These are phyloP conservation scores for Apocheima hispidaria DNA, from an alignment of 2,888 invertebrate genomes.

Conservation along the genomic window DNA sequence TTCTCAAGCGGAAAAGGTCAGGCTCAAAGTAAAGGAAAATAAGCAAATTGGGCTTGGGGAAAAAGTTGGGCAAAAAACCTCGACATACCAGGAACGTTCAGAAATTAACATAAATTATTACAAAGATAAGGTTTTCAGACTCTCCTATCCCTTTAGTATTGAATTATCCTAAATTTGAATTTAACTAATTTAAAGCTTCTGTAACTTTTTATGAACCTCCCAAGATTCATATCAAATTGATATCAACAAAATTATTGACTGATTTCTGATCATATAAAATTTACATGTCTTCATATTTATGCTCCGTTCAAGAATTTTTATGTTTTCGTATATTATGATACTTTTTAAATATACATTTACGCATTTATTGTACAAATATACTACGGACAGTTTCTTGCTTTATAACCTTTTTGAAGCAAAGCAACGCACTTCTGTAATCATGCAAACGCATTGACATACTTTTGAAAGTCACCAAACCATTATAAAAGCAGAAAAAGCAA, in stretches of 20 bases:
- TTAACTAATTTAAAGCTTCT: constrained; percentile 3
- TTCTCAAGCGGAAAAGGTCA: constrained; percentile 52
- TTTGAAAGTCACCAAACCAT: constrained; percentile 23
- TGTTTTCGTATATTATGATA: too few species aligned
- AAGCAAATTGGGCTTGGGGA: constrained; percentile 54
- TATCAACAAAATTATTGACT: neutral
- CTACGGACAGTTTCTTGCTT: too few species aligned
- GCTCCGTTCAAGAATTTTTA: neutral
- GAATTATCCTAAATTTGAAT: constrained; percentile 4
- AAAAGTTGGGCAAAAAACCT: constrained; percentile 27
- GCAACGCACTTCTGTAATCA: neutral
- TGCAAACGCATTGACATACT: constrained; percentile 5
- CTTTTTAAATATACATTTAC: too few species aligned
- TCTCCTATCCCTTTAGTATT: constrained; percentile 23
- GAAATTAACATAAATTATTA: constrained; percentile 38
- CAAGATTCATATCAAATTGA: constrained; percentile 8
- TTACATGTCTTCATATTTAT: neutral
- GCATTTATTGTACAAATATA: too few species aligned
- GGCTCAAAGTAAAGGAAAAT: constrained; percentile 47
- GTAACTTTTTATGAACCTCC: constrained; percentile 1
- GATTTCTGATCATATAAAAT: neutral
- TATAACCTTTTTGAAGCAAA: neutral
- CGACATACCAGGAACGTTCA: constrained; percentile 25
- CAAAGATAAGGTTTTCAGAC: constrained; percentile 26
- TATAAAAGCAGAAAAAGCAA: constrained; percentile 22